Conservation (phyloP, 2,797 vertebrate genomes). For the Pseudochirops corinnae region DNA sequence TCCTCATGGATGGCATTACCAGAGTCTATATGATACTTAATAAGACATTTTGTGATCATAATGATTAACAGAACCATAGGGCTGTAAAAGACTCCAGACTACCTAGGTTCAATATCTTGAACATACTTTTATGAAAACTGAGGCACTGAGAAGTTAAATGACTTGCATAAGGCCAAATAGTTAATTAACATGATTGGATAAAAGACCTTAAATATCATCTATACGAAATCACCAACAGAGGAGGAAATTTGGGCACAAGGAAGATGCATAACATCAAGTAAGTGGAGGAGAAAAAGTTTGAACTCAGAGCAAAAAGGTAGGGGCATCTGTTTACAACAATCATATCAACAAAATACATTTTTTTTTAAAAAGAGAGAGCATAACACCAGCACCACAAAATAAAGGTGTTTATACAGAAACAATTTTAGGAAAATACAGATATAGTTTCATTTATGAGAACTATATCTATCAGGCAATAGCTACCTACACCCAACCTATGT, state of each 20-base stretch:
- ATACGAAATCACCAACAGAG: background rate
- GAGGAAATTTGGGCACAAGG: background rate
- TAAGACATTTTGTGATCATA: background rate
- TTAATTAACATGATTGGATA: background rate
- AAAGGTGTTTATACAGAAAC: conserved; percentile 54
- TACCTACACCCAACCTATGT: conserved; percentile 73
- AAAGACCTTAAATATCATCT: background rate
- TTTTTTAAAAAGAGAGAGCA: background rate
- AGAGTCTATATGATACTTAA: background rate
- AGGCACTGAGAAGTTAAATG: background rate
- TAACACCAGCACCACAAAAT: conserved; percentile 18
- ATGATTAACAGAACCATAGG: background rate
- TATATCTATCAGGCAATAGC: conserved; percentile 67
- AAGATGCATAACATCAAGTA: background rate
- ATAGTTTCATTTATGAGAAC: conserved; percentile 51
- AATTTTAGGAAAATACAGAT: conserved; percentile 65
- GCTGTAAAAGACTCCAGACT: background rate
- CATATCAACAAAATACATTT: background rate
- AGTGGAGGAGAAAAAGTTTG: background rate
- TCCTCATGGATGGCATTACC: background rate
- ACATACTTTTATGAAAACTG: background rate
- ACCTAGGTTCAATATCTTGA: background rate
- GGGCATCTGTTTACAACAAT: background rate
- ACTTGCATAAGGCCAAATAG: background rate
- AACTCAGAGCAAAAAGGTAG: background rate